phyloP scores from a whole-genome alignment of 2,113 vertebrate genomes.

The Gallinago undulata region DNA sequence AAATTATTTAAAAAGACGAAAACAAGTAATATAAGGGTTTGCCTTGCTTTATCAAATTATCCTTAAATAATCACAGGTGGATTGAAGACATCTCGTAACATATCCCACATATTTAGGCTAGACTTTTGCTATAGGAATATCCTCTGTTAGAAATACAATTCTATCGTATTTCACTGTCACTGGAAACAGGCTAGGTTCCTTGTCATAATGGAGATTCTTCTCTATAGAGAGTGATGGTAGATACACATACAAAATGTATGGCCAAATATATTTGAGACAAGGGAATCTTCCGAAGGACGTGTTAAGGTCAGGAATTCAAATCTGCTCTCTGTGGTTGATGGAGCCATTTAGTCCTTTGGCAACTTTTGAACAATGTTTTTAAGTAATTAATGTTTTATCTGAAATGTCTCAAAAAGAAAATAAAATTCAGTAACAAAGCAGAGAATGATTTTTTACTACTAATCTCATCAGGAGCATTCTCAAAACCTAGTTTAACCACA shows the following conservation, averaged over 20 bases:
- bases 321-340: neutral
- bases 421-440: neutral
- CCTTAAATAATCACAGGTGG: neutral
- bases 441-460: neutral
- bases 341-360: neutral
- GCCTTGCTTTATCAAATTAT: neutral
- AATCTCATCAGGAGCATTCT: neutral
- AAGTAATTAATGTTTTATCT: neutral
- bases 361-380: neutral
- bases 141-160: neutral
- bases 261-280: neutral
- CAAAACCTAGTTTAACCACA: neutral
- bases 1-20: neutral
- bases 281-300: neutral
- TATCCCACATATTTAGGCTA: neutral
- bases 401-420: neutral
- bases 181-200: neutral
- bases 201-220: neutral
- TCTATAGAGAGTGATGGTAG: rapidly evolving
- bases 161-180: neutral
- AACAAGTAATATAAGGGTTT: neutral
- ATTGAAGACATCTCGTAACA: neutral
- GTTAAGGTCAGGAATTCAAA: neutral
- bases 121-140: neutral
- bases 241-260: neutral